These are phyloP conservation scores for Varanus komodoensis DNA, from an alignment of 2,113 vertebrate species.

Conservation along the genomic window DNA sequence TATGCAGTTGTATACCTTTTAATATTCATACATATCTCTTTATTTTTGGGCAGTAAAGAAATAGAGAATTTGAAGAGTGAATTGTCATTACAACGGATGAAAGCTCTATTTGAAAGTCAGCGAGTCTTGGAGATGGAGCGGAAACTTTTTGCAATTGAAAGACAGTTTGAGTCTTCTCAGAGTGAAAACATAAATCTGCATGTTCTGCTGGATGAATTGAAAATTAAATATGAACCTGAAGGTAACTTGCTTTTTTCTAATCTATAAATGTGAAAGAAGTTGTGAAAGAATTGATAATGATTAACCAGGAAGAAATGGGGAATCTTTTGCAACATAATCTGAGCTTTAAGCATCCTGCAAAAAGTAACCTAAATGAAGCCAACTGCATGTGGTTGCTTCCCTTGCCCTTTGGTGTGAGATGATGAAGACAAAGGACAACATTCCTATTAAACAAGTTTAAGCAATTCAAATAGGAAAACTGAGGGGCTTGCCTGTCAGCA, in stretches of 20 bases:
- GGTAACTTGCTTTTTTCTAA: slow-evolving; percentile 72
- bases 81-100: slow-evolving; percentile 92
- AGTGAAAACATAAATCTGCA: slow-evolving; percentile 91
- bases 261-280: background rate
- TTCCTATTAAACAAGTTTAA: background rate
- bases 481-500: background rate
- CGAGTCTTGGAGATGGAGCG: slow-evolving; percentile 91
- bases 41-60: slow-evolving; percentile 82
- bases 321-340: background rate
- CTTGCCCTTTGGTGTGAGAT: background rate
- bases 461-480: background rate
- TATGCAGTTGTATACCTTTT: background rate
- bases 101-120: slow-evolving; percentile 94
- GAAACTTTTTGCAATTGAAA: slow-evolving; percentile 89
- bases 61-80: slow-evolving; percentile 86
- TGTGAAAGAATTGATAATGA: background rate
- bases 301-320: background rate
- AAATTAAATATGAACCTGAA: slow-evolving; percentile 91
- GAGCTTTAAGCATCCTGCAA: background rate
- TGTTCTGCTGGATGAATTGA: slow-evolving; percentile 88
- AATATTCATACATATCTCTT: background rate
- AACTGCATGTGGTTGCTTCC: background rate
- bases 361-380: background rate
- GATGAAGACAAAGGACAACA: no score
- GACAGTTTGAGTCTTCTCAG: slow-evolving; percentile 85